These are phyloP conservation scores for Galemys pyrenaicus DNA, from an alignment of 2,113 vertebrate species.

Conservation along the genomic window DNA sequence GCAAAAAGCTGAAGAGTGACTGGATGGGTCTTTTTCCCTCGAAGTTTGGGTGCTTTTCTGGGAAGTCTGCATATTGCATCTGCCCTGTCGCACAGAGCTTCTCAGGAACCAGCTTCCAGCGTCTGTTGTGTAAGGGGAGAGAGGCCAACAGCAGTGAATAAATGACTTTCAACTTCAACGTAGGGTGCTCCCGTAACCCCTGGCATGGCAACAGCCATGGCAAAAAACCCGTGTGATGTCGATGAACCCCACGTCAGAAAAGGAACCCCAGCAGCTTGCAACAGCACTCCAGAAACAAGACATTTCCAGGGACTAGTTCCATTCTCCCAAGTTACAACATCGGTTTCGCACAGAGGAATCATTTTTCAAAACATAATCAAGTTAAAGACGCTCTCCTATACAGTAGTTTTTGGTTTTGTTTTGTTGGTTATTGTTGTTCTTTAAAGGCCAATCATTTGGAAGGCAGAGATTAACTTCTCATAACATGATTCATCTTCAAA, in stretches of 20 bases:
- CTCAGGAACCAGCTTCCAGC: background rate
- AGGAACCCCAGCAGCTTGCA: background rate
- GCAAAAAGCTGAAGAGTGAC: background rate
- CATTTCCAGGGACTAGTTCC: background rate
- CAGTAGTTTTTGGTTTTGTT: background rate
- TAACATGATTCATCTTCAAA: slow-evolving; percentile 53
- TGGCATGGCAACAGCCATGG: background rate
- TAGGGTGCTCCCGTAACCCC: background rate
- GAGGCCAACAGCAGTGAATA: background rate
- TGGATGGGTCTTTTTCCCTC: fast-evolving
- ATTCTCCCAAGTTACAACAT: slow-evolving; percentile 1
- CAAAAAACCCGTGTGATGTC: background rate
- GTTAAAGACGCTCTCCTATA: slow-evolving; percentile 54
- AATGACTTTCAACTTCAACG: background rate
- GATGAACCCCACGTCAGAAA: background rate
- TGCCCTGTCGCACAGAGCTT: background rate
- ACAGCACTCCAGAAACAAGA: background rate
- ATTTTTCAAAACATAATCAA: slow-evolving; percentile 65
- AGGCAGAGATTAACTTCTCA: slow-evolving; percentile 38
- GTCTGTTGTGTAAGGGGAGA: background rate
- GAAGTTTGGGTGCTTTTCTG: background rate
- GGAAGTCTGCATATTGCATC: too few species aligned
- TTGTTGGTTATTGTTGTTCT: background rate
- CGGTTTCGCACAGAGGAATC: slow-evolving; percentile 52
- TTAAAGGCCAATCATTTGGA: background rate